Base-by-base conservation (phyloP, 2,888 invertebrate species). In the Drosophila anomelani region DNA sequence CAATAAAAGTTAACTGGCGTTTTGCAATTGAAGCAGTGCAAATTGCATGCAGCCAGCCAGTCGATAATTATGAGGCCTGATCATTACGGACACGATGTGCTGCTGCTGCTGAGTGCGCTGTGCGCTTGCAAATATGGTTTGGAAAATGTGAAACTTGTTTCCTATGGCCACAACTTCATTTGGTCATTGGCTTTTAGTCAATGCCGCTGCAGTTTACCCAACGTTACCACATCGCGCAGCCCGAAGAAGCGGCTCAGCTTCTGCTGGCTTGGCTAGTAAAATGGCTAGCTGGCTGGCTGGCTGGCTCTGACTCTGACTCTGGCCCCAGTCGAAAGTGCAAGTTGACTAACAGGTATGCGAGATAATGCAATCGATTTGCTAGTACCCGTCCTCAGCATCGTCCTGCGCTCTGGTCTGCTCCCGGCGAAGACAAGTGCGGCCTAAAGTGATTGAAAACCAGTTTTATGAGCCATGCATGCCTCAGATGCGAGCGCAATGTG, bases 331-430 rank as follows among this genome's bases (percentile, higher is more conserved):
- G 84, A 84, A 84, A 84, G 84, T 88, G 84, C 87, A 84, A 83
- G 84, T 86, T 71, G 72, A 68, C 70, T 69, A 68, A 69, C 68
- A 43, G 76, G 74, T 75, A 73, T 80, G 70, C 74, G 58, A 73
- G 84, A 74, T 72, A 86, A 75, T 76, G 86, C 81, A 86, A 86
- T 88, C 79, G 89, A 86, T 88, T 88, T 80, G 41, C 71, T 46
- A 57, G 57, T 38, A 53, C 49, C 23, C 59, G 56, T 36, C 47
- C n/a, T 15, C 49, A 10, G 29, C 26, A 29, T 17, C 53, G 47
- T 55, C 38, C 41, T 38, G 60, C 55, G 43, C 23, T 23, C n/a
- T 46, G 46, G 64, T 26, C 47, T 49, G 62, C 41, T 59, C 29
- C 29, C 39, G 56, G 55, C 12, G 44, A 49, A 69, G 55, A 83